A percentile compares a stretch with the other conserved stretches of the same genome.
Conservation (phyloP, 2,113 vertebrate genomes). For the Daboia siamensis region DNA sequence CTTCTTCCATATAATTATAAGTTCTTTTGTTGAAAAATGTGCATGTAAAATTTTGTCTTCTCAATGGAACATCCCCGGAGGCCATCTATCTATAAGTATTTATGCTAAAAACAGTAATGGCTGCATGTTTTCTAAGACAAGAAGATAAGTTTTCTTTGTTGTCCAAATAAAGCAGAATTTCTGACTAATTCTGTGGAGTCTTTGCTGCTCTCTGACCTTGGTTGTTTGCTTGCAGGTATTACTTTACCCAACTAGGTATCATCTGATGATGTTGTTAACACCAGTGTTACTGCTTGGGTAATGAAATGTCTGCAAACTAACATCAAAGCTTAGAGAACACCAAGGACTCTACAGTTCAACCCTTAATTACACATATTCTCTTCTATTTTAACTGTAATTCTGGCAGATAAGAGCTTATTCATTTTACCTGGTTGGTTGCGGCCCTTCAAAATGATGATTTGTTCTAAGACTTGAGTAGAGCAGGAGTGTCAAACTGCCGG, state of each 20-base stretch:
- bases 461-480: background rate
- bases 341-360: background rate
- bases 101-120: background rate
- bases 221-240: background rate
- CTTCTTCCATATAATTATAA: background rate
- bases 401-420: background rate
- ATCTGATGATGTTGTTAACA: background rate
- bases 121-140: background rate
- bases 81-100: background rate
- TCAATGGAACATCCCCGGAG: background rate
- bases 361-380: background rate
- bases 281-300: background rate
- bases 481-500: too few relatives aligned
- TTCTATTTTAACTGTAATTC: background rate
- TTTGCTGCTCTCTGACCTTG: background rate
- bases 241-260: background rate
- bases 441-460: background rate
- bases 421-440: background rate
- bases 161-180: background rate
- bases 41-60: background rate
- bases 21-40: background rate
- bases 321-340: background rate
- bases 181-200: background rate
- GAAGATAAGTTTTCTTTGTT: background rate
- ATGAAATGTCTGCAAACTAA: background rate